Conservation (phyloP, 2,797 vertebrate genomes). For the Morus bassanus region DNA sequence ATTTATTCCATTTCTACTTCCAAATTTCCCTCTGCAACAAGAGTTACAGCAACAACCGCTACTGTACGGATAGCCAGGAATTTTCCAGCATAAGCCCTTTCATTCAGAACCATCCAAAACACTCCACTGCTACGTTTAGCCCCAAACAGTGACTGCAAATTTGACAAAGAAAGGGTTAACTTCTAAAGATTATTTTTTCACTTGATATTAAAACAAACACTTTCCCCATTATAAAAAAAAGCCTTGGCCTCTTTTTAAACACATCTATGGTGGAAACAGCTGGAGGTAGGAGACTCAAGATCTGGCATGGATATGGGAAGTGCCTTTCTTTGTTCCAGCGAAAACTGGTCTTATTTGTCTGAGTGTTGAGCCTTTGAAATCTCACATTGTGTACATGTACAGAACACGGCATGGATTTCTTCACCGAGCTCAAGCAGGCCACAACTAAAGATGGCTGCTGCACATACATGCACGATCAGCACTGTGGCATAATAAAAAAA, state of each 20-base stretch:
- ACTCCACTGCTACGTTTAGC: background rate
- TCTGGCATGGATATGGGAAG: constrained; percentile 63
- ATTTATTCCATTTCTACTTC: constrained; percentile 25
- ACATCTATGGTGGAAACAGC: constrained; percentile 64
- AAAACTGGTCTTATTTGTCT: constrained; percentile 42
- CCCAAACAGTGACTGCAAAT: background rate
- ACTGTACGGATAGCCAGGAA: background rate
- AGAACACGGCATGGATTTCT: background rate
- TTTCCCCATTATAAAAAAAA: constrained; percentile 21
- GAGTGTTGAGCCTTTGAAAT: constrained; percentile 31
- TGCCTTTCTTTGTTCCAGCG: constrained; percentile 63
- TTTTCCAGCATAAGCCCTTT: constrained; percentile 9
- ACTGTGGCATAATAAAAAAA: background rate
- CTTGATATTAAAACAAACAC: constrained; percentile 58
- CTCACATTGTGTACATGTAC: constrained; percentile 1
- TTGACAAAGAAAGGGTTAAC: constrained; percentile 20
- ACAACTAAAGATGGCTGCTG: background rate
- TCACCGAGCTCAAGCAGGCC: background rate
- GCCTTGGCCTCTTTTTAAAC: constrained; percentile 51
- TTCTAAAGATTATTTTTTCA: constrained; percentile 15
- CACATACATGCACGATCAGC: background rate
- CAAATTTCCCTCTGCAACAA: background rate
- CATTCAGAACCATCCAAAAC: constrained; percentile 28
- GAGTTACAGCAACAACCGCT: background rate
- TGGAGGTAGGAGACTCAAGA: constrained; percentile 63